Conservation (phyloP, 2,888 invertebrate genomes). For the Lepidochrysops patricia region DNA sequence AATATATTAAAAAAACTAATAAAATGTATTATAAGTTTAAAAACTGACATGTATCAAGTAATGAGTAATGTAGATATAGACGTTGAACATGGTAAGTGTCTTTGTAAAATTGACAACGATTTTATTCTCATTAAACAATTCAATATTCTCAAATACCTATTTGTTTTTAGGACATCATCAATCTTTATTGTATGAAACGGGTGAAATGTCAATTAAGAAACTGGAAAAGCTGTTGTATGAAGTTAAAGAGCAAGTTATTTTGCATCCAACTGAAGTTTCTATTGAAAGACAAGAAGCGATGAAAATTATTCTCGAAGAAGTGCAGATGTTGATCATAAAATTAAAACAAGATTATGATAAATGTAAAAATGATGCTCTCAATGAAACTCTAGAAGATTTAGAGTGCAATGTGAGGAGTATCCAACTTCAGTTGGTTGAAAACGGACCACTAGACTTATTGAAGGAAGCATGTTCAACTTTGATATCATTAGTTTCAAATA, state of each 20-base stretch:
- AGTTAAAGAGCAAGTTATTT: constrained; percentile 41
- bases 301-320: constrained; percentile 56
- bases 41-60: neutral
- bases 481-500: constrained; percentile 46
- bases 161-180: neutral
- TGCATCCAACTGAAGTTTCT: constrained; percentile 28
- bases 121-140: neutral
- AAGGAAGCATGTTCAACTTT: constrained; percentile 61
- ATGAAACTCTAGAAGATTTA: constrained; percentile 67
- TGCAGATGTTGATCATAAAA: constrained; percentile 63
- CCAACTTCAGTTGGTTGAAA: constrained; percentile 60
- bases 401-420: constrained; percentile 69
- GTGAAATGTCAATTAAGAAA: constrained; percentile 38
- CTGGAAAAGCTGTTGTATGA: constrained; percentile 46
- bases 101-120: neutral
- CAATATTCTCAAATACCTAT: neutral
- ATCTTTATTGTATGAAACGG: constrained; percentile 19
- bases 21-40: neutral
- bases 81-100: neutral
- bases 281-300: constrained; percentile 42
- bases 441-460: constrained; percentile 50
- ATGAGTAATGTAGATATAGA: neutral
- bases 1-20: neutral
- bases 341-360: constrained; percentile 55
- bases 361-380: constrained; percentile 48